These are phyloP conservation scores for Alaudala cheleensis DNA, from an alignment of 2,113 vertebrate species.

Conservation along the genomic window DNA sequence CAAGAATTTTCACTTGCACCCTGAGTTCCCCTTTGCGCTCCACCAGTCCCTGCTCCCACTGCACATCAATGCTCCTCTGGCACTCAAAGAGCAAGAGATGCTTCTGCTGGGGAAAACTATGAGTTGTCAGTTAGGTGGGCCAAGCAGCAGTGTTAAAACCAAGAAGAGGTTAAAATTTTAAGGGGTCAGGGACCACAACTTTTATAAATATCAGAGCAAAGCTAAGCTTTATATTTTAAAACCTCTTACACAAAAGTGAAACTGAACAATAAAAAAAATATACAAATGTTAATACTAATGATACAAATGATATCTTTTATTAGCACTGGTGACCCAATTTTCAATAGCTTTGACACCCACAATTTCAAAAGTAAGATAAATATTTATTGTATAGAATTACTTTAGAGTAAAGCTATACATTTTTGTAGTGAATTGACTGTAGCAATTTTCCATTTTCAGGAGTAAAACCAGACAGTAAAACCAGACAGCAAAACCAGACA, in stretches of 20 bases:
- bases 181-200: background rate
- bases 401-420: background rate
- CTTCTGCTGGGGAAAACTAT: background rate
- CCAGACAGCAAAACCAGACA: background rate
- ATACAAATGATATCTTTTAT: background rate
- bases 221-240: background rate
- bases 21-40: conserved; percentile 22
- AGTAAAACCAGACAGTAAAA: background rate
- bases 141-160: background rate
- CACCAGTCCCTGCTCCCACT: conserved; percentile 12
- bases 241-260: background rate
- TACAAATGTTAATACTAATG: background rate
- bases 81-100: background rate
- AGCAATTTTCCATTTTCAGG: background rate
- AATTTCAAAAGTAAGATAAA: background rate
- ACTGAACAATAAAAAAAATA: background rate
- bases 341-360: background rate
- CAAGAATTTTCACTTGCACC: conserved; percentile 6
- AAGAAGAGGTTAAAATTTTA: background rate
- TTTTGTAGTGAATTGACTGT: background rate
- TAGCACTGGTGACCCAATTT: background rate
- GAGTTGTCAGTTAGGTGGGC: background rate
- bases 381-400: background rate
- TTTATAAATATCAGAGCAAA: background rate
- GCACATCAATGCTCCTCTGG: background rate